Evolutionary conservation across 2,797 vertebrate genomes (phyloP), one percentile per base, ranked within the genome.

Genomic region (Orientallactaga sibirica): DNA sequence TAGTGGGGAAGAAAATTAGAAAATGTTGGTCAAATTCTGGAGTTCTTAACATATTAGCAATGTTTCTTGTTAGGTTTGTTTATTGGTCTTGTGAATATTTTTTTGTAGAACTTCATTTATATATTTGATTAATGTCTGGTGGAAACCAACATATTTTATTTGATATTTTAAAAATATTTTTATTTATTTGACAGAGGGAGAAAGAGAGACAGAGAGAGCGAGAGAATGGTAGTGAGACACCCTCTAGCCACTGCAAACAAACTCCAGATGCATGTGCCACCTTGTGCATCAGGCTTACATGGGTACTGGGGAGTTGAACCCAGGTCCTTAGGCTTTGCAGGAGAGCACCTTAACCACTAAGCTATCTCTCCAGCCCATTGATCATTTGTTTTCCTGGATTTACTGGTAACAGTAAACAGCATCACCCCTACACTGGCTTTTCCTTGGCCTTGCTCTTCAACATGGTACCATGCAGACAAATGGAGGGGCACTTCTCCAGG

Each of bases 341-440:
- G 48, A 7, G 10, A 48, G 48, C 48, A 48, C 48, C 48, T 48
- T 48, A 48, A 48, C 48, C 48, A 48, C 48, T 48, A 48, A 48
- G 48, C 10, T 10, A 48, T 9, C 48, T 48, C 48, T 48, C 7
- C 48, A 48, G 48, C 48, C 48, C 48, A 48, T 14, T 90, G 48
- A n/a, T 76, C 68, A n/a, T 96, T 96, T 90, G n/a, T 94, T 94
- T 96, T 85, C 85, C 66, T 86, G 75, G 87, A 37, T 37, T 27
- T 91, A 91, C 67, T 91, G 78, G 43, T 70, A 70, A 90, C 70
- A 43, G 33, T 37, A 37, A 37, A 37, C 16, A 86, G 79, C 71
- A 43, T 86, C 62, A 86, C 41, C 41, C 77, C 91, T 61, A 1
- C n/a, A 55, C 64, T 25, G 52, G 18, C n/a, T 68, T 92, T 92